These are phyloP conservation scores for Aurelia sp. DNA, from an alignment of 30 jellyfish, hydroid and myxozoan genomes.

Conservation along the genomic window DNA sequence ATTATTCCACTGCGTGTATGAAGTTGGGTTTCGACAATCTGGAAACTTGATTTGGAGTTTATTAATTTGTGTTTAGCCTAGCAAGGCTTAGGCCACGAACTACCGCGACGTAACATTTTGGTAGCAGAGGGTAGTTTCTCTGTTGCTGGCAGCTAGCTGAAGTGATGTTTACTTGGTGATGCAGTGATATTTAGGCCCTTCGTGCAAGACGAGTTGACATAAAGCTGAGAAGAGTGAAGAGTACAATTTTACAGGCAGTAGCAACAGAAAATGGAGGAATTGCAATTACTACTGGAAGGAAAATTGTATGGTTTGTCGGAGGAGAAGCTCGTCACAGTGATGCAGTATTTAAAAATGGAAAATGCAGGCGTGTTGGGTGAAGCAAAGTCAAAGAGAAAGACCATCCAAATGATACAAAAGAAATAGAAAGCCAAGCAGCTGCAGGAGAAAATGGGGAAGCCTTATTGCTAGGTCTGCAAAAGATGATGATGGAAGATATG, in stretches of 20 bases:
- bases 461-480: slow-evolving; percentile 33
- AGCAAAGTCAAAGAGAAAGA: slow-evolving; percentile 37
- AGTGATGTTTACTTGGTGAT: no score
- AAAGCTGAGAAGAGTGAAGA: not conserved
- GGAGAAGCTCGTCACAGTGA: slow-evolving; percentile 22
- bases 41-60: no score
- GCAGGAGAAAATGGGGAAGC: slow-evolving; percentile 51
- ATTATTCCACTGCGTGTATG: no score
- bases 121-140: no score
- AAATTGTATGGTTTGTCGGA: slow-evolving; percentile 9
- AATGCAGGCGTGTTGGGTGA: slow-evolving; percentile 29
- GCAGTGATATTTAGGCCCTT: no score
- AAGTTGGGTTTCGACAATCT: no score
- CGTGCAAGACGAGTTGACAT: no score
- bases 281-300: slow-evolving; percentile 20
- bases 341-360: slow-evolving; percentile 14
- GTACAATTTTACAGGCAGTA: slow-evolving; percentile 14
- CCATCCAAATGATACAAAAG: slow-evolving; percentile 39
- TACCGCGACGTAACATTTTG: no score
- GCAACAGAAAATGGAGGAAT: slow-evolving; percentile 22
- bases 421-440: slow-evolving; percentile 52
- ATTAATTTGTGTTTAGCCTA: no score
- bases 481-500: slow-evolving; percentile 12
- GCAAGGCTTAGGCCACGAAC: no score
- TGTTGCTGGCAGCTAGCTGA: no score